Conservation (phyloP, 1,140 invertebrate genomes). For the Chlorops oryzae region DNA sequence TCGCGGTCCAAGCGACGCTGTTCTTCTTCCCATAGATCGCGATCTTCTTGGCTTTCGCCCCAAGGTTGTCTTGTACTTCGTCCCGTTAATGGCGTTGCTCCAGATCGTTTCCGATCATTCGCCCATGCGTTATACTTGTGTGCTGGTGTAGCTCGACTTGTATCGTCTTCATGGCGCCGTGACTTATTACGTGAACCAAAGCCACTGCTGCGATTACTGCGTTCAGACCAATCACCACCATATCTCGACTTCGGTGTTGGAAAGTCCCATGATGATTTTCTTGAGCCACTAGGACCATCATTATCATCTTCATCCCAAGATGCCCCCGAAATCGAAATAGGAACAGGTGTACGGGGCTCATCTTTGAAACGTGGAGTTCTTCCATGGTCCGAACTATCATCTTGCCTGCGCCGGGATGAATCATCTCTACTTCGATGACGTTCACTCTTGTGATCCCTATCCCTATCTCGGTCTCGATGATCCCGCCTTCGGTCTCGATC, state of each 20-base stretch:
- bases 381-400: constrained; percentile 44
- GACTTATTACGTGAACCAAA: constrained; percentile 13
- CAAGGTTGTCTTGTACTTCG: constrained; percentile 48
- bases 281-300: constrained; percentile 62
- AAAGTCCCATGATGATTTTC: constrained; percentile 82
- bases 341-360: constrained; percentile 72
- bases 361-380: constrained; percentile 67
- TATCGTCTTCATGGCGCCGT: constrained; percentile 59
- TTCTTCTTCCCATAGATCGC: constrained; percentile 85
- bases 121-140: constrained; percentile 73
- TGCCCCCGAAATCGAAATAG: constrained; percentile 45
- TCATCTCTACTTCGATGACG: constrained; percentile 23
- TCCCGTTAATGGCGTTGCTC: constrained; percentile 54
- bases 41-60: constrained; percentile 59
- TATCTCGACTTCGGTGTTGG: constrained; percentile 71
- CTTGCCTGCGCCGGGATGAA: constrained; percentile 21
- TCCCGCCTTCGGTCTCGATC: constrained; percentile 24
- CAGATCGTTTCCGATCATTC: constrained; percentile 58
- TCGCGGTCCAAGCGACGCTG: constrained; percentile 88
- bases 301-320: constrained; percentile 66
- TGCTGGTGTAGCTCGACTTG: constrained; percentile 71
- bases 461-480: constrained; percentile 9
- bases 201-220: constrained; percentile 27
- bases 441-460: constrained; percentile 23
- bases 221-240: constrained; percentile 30